Conservation (phyloP, 37 sponge, comb jelly and placozoan species). For the Cliona cf. orientalis region DNA sequence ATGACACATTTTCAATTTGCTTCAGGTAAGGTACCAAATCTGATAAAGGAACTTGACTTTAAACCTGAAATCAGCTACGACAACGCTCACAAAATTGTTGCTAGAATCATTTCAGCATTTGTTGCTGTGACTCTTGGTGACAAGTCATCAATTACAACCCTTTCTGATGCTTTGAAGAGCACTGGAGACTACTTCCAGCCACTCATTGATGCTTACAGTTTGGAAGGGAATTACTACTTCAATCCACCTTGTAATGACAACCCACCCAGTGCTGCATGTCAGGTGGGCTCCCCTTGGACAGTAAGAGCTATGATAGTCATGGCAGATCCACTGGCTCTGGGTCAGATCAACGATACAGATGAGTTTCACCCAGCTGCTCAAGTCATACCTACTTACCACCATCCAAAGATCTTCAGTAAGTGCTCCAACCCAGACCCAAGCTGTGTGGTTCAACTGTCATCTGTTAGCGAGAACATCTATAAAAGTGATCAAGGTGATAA, state of each 20-base stretch:
- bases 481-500: slow-evolving; percentile 66
- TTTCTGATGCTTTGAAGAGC: background rate
- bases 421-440: slow-evolving; percentile 45
- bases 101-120: slow-evolving; percentile 32
- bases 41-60: slow-evolving; percentile 62
- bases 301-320: slow-evolving; percentile 43
- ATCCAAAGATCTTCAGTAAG: slow-evolving; percentile 70
- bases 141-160: background rate
- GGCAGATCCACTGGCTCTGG: slow-evolving; percentile 31
- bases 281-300: slow-evolving; percentile 61
- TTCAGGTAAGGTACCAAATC: slow-evolving; percentile 44
- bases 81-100: slow-evolving; percentile 59
- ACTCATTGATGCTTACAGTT: slow-evolving; percentile 55
- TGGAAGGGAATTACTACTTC: slow-evolving; percentile 81
- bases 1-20: slow-evolving; percentile 82
- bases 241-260: slow-evolving; percentile 79
- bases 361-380: slow-evolving; percentile 74
- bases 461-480: slow-evolving; percentile 72
- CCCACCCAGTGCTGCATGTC: slow-evolving; percentile 56
- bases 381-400: slow-evolving; percentile 57
- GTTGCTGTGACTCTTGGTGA: slow-evolving; percentile 25
- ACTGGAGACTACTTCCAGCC: slow-evolving; percentile 46
- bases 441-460: slow-evolving; percentile 42
- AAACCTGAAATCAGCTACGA: slow-evolving; percentile 69
- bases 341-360: slow-evolving; percentile 50